A percentile compares a stretch with the other conserved stretches of the same genome.
phyloP scores from a whole-genome alignment of 2,797 vertebrate species.

The Eupleurogrammus muticus region DNA sequence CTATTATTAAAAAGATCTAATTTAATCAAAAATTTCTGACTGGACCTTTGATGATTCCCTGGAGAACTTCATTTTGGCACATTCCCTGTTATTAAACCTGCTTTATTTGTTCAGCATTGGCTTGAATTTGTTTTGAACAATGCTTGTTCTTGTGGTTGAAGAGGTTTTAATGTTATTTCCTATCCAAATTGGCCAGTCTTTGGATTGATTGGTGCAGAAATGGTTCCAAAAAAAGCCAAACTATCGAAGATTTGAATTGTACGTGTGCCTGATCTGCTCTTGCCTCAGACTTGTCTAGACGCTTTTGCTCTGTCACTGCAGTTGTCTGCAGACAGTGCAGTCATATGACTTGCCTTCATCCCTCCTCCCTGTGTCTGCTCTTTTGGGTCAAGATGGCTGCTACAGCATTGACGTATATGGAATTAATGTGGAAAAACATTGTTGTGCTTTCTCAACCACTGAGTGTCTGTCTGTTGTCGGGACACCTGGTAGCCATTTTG shows the following conservation, averaged over 20 bases:
- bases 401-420: conserved; percentile 60
- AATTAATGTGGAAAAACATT: conserved; percentile 25
- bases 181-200: not conserved
- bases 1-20: not conserved
- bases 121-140: not conserved
- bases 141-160: not conserved
- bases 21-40: not conserved
- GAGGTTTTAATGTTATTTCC: not conserved
- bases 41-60: not conserved
- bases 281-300: conserved; percentile 70
- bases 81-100: not conserved
- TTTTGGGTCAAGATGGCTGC: conserved; percentile 77
- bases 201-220: not conserved
- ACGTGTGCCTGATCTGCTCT: conserved; percentile 40
- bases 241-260: not conserved
- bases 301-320: conserved; percentile 75
- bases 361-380: conserved; percentile 62
- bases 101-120: not conserved
- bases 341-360: conserved; percentile 76
- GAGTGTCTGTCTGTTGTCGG: conserved; percentile 20
- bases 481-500: conserved; percentile 67
- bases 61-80: not conserved
- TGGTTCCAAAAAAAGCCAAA: not conserved
- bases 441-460: conserved; percentile 5
- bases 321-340: conserved; percentile 72